These are phyloP conservation scores for Petroica traversi DNA, from an alignment of 2,113 vertebrate genomes.

Conservation along the genomic window DNA sequence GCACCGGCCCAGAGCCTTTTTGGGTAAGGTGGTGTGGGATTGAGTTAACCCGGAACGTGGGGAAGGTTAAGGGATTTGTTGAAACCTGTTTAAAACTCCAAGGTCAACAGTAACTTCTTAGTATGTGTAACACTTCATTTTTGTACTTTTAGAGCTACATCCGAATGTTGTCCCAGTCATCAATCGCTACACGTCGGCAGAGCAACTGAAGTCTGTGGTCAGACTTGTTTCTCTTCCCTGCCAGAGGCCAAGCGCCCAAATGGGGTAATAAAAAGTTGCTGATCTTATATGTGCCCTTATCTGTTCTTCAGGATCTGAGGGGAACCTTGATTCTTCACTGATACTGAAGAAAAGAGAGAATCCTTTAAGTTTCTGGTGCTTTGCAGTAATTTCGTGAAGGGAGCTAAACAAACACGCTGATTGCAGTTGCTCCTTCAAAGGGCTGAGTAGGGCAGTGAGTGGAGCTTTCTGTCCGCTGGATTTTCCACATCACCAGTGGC, in stretches of 20 bases:
- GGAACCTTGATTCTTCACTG: not conserved
- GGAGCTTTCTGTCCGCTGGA: accelerated
- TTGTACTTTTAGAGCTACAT: not conserved
- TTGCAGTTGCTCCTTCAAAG: not conserved
- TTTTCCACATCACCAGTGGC: not conserved
- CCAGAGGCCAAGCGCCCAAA: not conserved
- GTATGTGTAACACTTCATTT: not conserved
- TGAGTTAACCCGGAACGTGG: accelerated
- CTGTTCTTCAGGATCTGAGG: not conserved
- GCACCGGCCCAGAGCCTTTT: accelerated
- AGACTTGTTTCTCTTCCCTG: not conserved
- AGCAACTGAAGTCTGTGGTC: not conserved
- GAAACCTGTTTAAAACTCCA: not conserved
- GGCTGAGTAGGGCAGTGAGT: not conserved
- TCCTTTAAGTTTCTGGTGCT: not conserved
- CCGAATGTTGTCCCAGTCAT: accelerated
- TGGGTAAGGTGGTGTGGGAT: accelerated
- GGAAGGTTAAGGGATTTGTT: not conserved
- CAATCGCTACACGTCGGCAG: not conserved
- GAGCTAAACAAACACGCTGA: not conserved
- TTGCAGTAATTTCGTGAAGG: not conserved
- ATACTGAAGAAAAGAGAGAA: not conserved
- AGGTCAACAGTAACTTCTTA: not conserved
- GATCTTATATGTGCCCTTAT: not conserved
- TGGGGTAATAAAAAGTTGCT: not conserved